Evolutionary conservation across 2,797 vertebrate species (phyloP), one percentile per base, ranked within the genome.

Genomic region (Sebastes aleutianus): DNA sequence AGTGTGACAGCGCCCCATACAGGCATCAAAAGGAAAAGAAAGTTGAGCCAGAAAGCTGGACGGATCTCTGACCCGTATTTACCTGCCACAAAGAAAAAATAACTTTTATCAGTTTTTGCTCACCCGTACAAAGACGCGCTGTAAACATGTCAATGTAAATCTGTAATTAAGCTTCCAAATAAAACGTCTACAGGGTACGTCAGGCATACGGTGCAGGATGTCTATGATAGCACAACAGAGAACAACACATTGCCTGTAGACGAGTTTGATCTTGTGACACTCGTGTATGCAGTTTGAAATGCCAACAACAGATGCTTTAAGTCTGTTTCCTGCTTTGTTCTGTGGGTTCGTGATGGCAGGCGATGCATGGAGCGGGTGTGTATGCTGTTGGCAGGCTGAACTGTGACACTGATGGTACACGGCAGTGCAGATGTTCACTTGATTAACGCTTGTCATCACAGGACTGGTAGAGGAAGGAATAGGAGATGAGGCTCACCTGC

Each of bases 61-160:
- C 92, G 95, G 69, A 98, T 95, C 76, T 99, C 97, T 0, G 96
- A 95, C 72, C 96, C 97, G 80, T 97, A 97, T 91, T 98, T 98
- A 86, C 98, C 97, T 99, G 88, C 29, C 59, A 84, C 53, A 70
- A 26, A 74, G 53, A 76, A 39, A 39, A 69, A 34, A 58, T 6
- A 59, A 24, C 12, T 32, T 75, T 70, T 26, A 39, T 39, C 16
- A 58, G 27, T 67, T 54, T 20, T 13, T n/a, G 10, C 26, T 83
- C 11, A 66, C 8, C 29, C n/a, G 70, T 27, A 75, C 10, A 59
- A 57, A 64, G 8, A 66, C 7, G 18, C 4, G 18, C 53, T 61
- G 13, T 54, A 27, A 62, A 85, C 56, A 79, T 74, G 26, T 72
- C 10, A 24, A 14, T 67, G 39, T 69, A 14, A 82, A 59, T 57